Percentiles rank a stretch among this genome's conserved stretches.
phyloP scores from a whole-genome alignment of 2,888 invertebrate genomes.

The Lasioglossum morio region DNA sequence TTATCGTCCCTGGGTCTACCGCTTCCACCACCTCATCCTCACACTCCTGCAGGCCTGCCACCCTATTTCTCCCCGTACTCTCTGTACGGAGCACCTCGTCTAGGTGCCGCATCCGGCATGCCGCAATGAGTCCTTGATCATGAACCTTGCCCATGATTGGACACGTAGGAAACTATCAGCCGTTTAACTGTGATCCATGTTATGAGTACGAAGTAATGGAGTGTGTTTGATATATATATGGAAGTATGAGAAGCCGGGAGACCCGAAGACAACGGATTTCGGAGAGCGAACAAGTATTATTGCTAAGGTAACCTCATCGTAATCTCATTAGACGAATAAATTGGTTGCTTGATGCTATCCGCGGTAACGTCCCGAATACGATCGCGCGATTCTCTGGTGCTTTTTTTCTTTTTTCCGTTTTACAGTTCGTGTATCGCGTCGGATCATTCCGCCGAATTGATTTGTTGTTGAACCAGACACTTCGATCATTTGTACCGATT shows the following conservation, averaged over 20 bases:
- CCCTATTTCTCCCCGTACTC: conserved; percentile 96
- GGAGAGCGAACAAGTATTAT: neutral
- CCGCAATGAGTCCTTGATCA: conserved; percentile 87
- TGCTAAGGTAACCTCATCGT: conserved; percentile 30
- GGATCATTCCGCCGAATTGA: neutral
- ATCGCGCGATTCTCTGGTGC: neutral
- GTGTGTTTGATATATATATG: conserved; percentile 14
- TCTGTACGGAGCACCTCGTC: conserved; percentile 91
- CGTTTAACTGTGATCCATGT: conserved; percentile 59
- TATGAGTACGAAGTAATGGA: conserved; percentile 19
- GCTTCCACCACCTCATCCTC: conserved; percentile 87
- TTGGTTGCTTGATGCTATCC: conserved; percentile 17
- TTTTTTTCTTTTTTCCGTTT: neutral
- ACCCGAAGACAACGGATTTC: neutral
- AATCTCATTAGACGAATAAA: conserved; percentile 24
- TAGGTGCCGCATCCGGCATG: conserved; percentile 92
- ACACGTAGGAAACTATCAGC: conserved; percentile 37
- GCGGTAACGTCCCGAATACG: conserved; percentile 10
- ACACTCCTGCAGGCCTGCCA: conserved; percentile 87
- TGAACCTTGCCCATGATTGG: neutral
- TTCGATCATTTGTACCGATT: neutral
- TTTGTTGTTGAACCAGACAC: neutral
- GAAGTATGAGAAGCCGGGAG: neutral
- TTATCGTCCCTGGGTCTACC: conserved; percentile 88
- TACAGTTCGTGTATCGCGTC: too few species aligned